phyloP scores from a whole-genome alignment of 2,113 vertebrate species.

The Sylvietta virens region DNA sequence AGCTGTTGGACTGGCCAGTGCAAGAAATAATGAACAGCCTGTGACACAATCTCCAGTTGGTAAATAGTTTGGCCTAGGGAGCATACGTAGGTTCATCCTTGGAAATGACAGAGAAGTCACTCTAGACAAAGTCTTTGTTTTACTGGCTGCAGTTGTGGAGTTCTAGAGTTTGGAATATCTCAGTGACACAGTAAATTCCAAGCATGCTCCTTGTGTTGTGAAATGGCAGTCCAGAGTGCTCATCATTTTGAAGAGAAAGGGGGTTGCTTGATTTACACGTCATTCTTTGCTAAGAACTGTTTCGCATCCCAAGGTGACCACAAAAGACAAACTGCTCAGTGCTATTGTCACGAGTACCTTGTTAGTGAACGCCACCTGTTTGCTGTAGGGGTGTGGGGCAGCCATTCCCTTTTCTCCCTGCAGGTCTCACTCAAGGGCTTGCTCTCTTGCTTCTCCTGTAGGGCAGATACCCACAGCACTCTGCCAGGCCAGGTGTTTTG shows the following conservation, averaged over 20 bases:
- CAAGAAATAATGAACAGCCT: background rate
- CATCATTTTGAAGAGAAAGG: background rate
- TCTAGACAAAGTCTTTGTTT: background rate
- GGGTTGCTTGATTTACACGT: background rate
- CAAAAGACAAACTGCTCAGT: background rate
- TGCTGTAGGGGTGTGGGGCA: background rate
- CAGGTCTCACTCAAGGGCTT: background rate
- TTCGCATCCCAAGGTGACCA: rapidly evolving
- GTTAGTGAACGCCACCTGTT: background rate
- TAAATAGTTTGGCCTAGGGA: background rate
- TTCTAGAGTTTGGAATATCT: background rate
- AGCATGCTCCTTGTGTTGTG: background rate
- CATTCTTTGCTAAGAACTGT: background rate
- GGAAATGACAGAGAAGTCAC: background rate
- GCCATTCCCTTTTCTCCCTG: background rate
- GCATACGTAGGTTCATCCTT: background rate
- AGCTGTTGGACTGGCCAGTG: background rate
- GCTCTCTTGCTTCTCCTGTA: background rate
- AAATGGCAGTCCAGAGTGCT: background rate
- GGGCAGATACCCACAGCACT: background rate
- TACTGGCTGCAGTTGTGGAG: background rate
- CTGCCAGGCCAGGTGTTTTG: background rate
- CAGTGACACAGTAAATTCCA: background rate
- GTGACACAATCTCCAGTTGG: background rate
- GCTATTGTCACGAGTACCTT: background rate